Evolutionary conservation across 1,140 invertebrate species (phyloP).

Genomic region (Aricia agestis): DNA sequence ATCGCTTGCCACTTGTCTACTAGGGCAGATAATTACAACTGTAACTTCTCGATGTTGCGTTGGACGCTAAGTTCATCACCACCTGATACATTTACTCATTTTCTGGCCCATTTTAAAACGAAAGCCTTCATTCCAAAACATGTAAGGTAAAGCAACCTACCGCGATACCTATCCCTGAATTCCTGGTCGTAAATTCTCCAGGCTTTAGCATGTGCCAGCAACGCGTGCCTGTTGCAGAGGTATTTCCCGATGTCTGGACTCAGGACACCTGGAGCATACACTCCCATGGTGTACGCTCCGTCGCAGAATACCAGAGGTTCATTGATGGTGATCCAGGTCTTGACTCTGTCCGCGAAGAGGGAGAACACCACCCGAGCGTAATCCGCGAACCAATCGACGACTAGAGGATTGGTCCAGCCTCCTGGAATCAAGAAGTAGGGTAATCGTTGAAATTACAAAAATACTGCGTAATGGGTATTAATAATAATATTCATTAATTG

Average conservation of each 20-base stretch:
- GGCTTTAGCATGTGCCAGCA: conserved; percentile 77
- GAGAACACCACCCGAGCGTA: conserved; percentile 58
- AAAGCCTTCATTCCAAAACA: no score
- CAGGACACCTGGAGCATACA: conserved; percentile 18
- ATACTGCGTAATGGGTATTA: no score
- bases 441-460: no score
- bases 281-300: conserved; percentile 51
- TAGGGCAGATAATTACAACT: no score
- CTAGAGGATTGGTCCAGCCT: conserved; percentile 75
- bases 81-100: no score
- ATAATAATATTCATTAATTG: no score
- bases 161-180: conserved; percentile 38
- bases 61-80: no score
- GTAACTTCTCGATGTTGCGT: no score
- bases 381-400: conserved; percentile 65
- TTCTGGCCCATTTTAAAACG: no score
- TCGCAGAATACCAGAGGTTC: conserved; percentile 54
- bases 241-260: conserved; percentile 62
- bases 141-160: conserved; percentile 35
- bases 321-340: conserved; percentile 58
- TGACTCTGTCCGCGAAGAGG: conserved; percentile 66
- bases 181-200: conserved; percentile 75
- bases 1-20: no score
- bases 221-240: conserved; percentile 71
- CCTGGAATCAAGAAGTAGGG: conserved; percentile 50